Evolutionary conservation across 2,113 vertebrate genomes (phyloP).

Genomic region (Conger conger): DNA sequence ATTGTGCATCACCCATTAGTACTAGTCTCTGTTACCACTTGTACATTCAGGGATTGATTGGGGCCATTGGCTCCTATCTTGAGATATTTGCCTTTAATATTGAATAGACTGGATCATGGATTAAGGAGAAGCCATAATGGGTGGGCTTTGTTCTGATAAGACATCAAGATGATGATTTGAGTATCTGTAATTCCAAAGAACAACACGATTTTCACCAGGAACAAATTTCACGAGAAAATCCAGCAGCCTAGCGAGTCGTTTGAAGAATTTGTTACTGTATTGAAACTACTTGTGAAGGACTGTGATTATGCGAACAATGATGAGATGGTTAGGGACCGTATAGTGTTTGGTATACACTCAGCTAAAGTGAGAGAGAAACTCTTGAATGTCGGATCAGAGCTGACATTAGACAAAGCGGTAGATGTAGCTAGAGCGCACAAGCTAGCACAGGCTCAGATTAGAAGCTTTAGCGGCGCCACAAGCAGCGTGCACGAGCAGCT

Average conservation of each 20-base stretch:
- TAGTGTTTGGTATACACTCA: slow-evolving; percentile 34
- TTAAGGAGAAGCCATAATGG: too few species aligned
- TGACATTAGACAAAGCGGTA: slow-evolving; percentile 31
- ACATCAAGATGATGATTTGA: too few species aligned
- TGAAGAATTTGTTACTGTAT: slow-evolving; percentile 34
- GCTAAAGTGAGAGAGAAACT: slow-evolving; percentile 31
- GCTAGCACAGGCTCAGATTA: slow-evolving; percentile 11
- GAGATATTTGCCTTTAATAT: too few species aligned
- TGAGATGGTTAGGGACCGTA: slow-evolving; percentile 23
- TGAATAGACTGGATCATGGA: too few species aligned
- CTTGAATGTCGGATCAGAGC: slow-evolving; percentile 11
- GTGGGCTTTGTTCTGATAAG: too few species aligned
- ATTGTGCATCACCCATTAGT: too few species aligned
- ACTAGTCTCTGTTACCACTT: too few species aligned
- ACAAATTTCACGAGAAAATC: slow-evolving; percentile 35
- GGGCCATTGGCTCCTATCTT: too few species aligned
- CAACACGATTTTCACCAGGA: slow-evolving; percentile 40
- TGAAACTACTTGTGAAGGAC: slow-evolving; percentile 37
- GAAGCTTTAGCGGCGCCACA: slow-evolving; percentile 16
- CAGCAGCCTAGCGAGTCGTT: slow-evolving; percentile 26
- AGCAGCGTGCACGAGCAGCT: neutral
- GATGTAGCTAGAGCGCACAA: slow-evolving; percentile 28
- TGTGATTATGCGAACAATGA: slow-evolving; percentile 25
- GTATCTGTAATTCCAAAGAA: neutral
- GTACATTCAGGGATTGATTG: too few species aligned